Percentiles rank a stretch among this genome's conserved stretches.
Conservation (phyloP, 2,888 invertebrate genomes). For the Dendrolimus pini region DNA sequence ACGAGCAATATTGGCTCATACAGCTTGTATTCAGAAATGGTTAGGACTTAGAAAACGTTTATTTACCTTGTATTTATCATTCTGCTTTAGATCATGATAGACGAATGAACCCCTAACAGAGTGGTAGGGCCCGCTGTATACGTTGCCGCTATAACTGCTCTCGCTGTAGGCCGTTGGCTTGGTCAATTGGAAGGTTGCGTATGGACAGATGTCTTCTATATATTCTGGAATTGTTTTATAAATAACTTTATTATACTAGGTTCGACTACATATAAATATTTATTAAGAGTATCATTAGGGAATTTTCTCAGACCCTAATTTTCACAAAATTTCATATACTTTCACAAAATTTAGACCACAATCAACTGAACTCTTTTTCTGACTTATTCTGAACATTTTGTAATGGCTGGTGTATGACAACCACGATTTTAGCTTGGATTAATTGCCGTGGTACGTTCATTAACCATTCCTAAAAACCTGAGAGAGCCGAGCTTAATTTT, state of each 20-base stretch:
- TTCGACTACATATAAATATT: not conserved
- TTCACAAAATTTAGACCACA: no score
- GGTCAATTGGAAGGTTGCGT: conserved; percentile 93
- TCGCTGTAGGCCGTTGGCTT: conserved; percentile 91
- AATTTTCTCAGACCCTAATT: no score
- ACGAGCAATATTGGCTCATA: no score
- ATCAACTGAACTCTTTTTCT: no score
- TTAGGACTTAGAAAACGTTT: not conserved
- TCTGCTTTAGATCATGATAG: conserved; percentile 91
- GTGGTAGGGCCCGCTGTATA: conserved; percentile 91
- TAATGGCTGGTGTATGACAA: no score
- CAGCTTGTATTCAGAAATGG: no score
- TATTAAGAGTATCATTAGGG: not conserved
- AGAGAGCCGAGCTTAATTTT: no score
- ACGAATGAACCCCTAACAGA: conserved; percentile 91
- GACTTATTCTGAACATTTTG: no score
- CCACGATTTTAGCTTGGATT: no score
- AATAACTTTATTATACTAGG: not conserved
- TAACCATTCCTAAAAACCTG: no score
- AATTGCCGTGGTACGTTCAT: no score
- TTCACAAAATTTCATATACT: no score
- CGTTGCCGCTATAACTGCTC: conserved; percentile 93
- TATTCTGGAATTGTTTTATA: conserved; percentile 79
- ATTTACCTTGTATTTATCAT: conserved; percentile 85
- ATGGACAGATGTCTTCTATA: conserved; percentile 95